Conservation (phyloP, 2,797 vertebrate species). For the Remorina albescens region DNA sequence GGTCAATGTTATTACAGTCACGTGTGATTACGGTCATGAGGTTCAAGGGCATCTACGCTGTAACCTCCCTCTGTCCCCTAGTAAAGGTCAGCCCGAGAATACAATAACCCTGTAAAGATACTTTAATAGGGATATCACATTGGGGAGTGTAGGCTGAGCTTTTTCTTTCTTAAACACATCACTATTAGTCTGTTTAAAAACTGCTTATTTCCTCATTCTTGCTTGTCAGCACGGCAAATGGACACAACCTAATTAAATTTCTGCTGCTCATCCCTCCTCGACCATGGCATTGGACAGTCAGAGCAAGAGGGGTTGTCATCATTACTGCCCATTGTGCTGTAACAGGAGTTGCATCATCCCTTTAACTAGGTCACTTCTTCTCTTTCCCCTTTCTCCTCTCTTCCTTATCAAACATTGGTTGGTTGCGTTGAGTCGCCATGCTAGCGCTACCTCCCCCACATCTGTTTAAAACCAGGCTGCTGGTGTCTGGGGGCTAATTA, state of each 20-base stretch:
- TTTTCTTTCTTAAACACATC: slow-evolving; percentile 43
- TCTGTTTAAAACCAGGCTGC: slow-evolving; percentile 85
- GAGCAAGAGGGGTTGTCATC: slow-evolving; percentile 73
- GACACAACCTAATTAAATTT: slow-evolving; percentile 73
- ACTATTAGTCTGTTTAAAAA: slow-evolving; percentile 35
- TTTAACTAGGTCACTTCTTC: slow-evolving; percentile 83
- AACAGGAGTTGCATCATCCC: slow-evolving; percentile 82
- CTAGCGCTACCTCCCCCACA: slow-evolving; percentile 79
- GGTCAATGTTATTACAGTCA: slow-evolving; percentile 75
- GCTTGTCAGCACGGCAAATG: slow-evolving; percentile 50
- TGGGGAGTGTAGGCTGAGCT: slow-evolving; percentile 33
- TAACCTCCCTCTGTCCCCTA: slow-evolving; percentile 63
- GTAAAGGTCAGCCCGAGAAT: slow-evolving; percentile 69
- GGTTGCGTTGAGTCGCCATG: slow-evolving; percentile 67
- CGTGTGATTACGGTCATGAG: slow-evolving; percentile 78
- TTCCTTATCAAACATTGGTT: slow-evolving; percentile 76
- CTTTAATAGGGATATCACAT: slow-evolving; percentile 57
- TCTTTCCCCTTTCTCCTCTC: slow-evolving; percentile 9
- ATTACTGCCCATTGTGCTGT: slow-evolving; percentile 78
- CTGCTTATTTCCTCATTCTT: slow-evolving; percentile 53
- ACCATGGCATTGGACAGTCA: slow-evolving; percentile 52
- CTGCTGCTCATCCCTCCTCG: slow-evolving; percentile 55
- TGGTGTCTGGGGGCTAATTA: slow-evolving; percentile 87
- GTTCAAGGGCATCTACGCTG: slow-evolving; percentile 77
- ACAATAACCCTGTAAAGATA: slow-evolving; percentile 51